Evolutionary conservation across 2,888 invertebrate genomes (phyloP), one percentile per base, ranked within the genome.

Genomic region (Hartigia nigra): DNA sequence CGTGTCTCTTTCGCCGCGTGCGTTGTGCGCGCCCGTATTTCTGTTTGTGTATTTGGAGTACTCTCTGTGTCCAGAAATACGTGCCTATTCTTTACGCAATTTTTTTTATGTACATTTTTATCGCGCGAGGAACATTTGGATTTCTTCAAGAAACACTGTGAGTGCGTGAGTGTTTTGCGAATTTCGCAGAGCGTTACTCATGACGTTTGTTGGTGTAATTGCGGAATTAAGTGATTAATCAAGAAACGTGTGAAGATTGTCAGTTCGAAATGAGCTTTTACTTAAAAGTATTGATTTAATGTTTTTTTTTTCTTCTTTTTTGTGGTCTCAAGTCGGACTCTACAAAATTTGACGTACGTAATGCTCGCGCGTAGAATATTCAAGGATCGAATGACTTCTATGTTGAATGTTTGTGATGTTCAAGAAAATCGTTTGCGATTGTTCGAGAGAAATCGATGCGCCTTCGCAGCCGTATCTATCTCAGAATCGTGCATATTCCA

Each of bases 1-100:
- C 72, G 79, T 76, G 82, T 80, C 31, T 32, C n/a, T 9, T 55
- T 55, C 23, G 55, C 23, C 55, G 55, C 55, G 55, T 55, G 55
- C 9, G 55, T 55, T 9, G 55, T 23, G 55, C 23, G 23, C 55
- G 55, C 23, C 55, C 23, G 23, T 23, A 23, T 23, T 5, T 55
- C 55, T 23, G 39, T 14, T 14, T 23, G 39, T 23, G 55, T 3
- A 14, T 23, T 55, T 23, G 55, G 55, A 55, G 23, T 55, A 55
- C 55, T 9, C 23, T 5, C 55, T 1, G 55, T 23, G 9, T 55
- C 55, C 55, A 55, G 23, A 55, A 55, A 55, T 55, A 55, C 55
- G 55, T 9, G 55, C 23, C 55, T 55, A 2, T 9, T 55, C 23
- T 23, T 23, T 55, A 23, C 23, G 55, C 55, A 23, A 55, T 55